Evolutionary conservation across 2,888 invertebrate genomes (phyloP).

Genomic region (Coleophora deauratella): DNA sequence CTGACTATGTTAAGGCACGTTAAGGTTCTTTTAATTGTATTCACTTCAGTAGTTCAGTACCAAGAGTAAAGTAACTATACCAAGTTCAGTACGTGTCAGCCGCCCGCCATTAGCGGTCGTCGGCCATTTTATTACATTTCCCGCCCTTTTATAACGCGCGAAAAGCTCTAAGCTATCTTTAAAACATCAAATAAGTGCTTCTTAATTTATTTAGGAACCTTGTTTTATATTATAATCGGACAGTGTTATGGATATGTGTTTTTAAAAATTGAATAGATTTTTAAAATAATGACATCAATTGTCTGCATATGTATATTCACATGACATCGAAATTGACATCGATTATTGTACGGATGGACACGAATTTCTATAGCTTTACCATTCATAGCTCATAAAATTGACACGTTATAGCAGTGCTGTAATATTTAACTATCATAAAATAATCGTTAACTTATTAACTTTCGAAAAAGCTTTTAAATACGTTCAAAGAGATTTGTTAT

Average conservation of each 20-base stretch:
- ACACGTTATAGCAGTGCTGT: not conserved
- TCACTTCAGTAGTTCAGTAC: too few species aligned
- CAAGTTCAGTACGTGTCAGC: constrained; percentile 50
- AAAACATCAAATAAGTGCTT: too few species aligned
- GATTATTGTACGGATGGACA: constrained; percentile 2
- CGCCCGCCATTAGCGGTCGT: constrained; percentile 37
- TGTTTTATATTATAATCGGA: not conserved
- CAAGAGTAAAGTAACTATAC: too few species aligned
- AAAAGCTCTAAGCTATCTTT: not conserved
- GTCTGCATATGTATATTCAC: constrained; percentile 15
- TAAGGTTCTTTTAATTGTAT: too few species aligned
- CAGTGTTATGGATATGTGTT: not conserved
- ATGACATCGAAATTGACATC: constrained; percentile 17
- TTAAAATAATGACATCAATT: not conserved
- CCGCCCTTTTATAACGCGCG: constrained; percentile 30
- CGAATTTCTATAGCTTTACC: too few species aligned
- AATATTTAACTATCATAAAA: not conserved
- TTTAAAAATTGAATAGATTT: too few species aligned
- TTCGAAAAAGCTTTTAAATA: too few species aligned
- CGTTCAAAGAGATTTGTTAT: too few species aligned
- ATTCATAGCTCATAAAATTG: constrained; percentile 7
- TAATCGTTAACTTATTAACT: not conserved
- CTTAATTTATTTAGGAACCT: too few species aligned
- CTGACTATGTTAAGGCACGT: too few species aligned
- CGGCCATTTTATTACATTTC: constrained; percentile 37